Evolutionary conservation across 2,888 invertebrate species (phyloP), one percentile per base, ranked within the genome.

Genomic region (Phalangium opilio): DNA sequence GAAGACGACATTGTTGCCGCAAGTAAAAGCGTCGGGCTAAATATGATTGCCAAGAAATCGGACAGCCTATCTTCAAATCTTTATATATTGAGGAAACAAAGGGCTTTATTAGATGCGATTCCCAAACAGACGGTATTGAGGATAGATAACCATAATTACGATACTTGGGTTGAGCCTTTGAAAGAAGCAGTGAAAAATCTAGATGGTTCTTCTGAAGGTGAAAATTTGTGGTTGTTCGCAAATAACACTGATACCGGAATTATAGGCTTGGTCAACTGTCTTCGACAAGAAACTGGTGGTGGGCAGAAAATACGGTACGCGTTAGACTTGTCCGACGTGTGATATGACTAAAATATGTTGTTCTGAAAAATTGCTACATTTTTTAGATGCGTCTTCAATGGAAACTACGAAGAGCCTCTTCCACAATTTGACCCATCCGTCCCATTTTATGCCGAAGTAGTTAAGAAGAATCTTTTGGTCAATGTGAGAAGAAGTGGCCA

Each of bases 221-320:
- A 65, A 48, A 67, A 66, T 41, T 58, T 73, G 35, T 72, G 72
- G 72, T 58, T 85, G 33, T 76, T 81, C 45, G 74, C 79, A 49
- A 77, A 79, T 39, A 76, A 79, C 58, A 73, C 78, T 50, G 64
- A 73, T 21, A 74, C 75, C 63, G 95, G 96, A 12, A 73, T 85
- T 54, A 72, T 91, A 48, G 96, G 96, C 41, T 73, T 98, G 63
- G 79, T 83, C 61, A 82, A 87, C 63, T 98, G 96, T 66, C 73
- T 96, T 56, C 80, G 81, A 60, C 78, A 77, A 59, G 95, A 95
- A 72, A 75, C 81, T 7, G 89, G 87, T 54, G 90, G 87, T 54
- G 90, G 90, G 17, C 69, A 73, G 49, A 77, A 77, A 58, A 75
- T 85, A 36, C 77, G 87, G 62, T 76, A 77, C 41, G 52, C 55